Evolutionary conservation across 2,113 vertebrate species (phyloP).

Genomic region (Amia ocellicauda): DNA sequence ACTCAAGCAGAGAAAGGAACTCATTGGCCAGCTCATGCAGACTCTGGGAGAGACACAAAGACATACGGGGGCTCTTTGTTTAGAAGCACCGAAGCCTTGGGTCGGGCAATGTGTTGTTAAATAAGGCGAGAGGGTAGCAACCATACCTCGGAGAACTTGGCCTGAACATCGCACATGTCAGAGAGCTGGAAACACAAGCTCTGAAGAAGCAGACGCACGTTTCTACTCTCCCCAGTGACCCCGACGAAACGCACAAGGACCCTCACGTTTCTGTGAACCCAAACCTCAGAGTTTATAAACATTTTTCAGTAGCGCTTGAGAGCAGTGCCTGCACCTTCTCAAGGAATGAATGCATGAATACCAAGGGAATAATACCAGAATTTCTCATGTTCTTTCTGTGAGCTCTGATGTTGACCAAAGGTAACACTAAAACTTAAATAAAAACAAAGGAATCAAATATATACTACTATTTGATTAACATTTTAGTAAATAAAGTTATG

Average conservation of each 20-base stretch:
- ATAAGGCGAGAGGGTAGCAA: not conserved
- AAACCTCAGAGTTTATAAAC: no score
- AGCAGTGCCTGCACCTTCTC: no score
- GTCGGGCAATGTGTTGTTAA: no score
- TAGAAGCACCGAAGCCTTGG: not conserved
- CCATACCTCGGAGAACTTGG: slow-evolving; percentile 51
- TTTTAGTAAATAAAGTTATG: no score
- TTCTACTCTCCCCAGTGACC: slow-evolving; percentile 49
- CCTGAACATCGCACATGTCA: slow-evolving; percentile 39
- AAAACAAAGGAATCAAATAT: no score
- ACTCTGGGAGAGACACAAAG: slow-evolving; percentile 33
- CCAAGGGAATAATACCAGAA: no score
- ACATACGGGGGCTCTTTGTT: not conserved
- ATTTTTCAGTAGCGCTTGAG: no score
- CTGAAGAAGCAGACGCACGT: slow-evolving; percentile 43
- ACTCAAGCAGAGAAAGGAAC: slow-evolving; percentile 51
- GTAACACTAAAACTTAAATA: no score
- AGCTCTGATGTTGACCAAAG: no score
- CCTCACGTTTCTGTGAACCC: slow-evolving; percentile 34
- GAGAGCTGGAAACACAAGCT: slow-evolving; percentile 53
- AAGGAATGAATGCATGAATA: no score
- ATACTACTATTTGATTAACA: no score
- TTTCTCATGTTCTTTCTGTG: no score
- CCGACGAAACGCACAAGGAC: slow-evolving; percentile 48
- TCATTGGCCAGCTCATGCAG: slow-evolving; percentile 51